Evolutionary conservation across 2,113 vertebrate species (phyloP).

Genomic region (Noturus placidus): DNA sequence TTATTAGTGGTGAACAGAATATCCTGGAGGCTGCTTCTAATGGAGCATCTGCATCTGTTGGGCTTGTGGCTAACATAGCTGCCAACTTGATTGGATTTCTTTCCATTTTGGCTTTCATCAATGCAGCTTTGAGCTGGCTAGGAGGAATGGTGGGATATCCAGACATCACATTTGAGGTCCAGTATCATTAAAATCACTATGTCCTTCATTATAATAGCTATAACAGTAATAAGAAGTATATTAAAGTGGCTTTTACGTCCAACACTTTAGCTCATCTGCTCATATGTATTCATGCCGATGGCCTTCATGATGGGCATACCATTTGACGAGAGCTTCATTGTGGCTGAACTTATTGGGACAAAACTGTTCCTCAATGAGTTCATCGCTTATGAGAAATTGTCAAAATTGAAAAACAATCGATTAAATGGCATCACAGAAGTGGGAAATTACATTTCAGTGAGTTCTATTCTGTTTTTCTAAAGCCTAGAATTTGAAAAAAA

Average conservation of each 20-base stretch:
- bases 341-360: conserved; percentile 86
- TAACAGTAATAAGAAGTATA: not conserved
- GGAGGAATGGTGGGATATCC: conserved; percentile 85
- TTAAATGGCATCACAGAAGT: conserved; percentile 73
- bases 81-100: conserved; percentile 91
- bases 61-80: conserved; percentile 84
- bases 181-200: not conserved
- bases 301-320: conserved; percentile 91
- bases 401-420: conserved; percentile 77
- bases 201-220: not conserved
- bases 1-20: conserved; percentile 81
- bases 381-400: conserved; percentile 84
- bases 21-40: conserved; percentile 88
- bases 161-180: conserved; percentile 85
- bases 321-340: conserved; percentile 78
- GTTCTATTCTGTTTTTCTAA: conserved; percentile 46
- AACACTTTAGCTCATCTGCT: conserved; percentile 82
- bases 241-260: conserved; percentile 19
- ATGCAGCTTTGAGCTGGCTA: conserved; percentile 80
- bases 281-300: conserved; percentile 88
- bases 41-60: conserved; percentile 81
- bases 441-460: conserved; percentile 86
- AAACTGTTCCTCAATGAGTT: conserved; percentile 96
- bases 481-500: not conserved
- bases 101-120: conserved; percentile 85